Base-by-base conservation (phyloP, 1,140 invertebrate genomes). In the Panonychus citri region DNA sequence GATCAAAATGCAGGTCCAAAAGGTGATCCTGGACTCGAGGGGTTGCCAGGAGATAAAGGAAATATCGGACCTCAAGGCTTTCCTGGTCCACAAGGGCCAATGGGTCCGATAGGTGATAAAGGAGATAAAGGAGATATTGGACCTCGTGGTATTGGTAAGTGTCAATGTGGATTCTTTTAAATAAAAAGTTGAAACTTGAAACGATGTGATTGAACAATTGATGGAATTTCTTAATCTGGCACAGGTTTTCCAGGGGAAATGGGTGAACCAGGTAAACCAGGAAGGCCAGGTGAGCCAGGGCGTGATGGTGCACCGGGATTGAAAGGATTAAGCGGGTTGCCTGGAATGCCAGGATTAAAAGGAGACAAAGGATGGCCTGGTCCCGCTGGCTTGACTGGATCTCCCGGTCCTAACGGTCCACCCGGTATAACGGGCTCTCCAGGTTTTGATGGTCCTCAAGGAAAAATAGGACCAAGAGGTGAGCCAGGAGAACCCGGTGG, bases 211-310 rank as follows among this genome's bases (percentile, higher is more conserved):
- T n/a, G n/a, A 40, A 12, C 39, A 40, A 12, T 40, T 40, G n/a
- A 10, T 40, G n/a, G n/a, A 40, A 40, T 40, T 40, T n/a, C 10
- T 40, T 40, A 40, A 12, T 40, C 10, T 12, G n/a, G n/a, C n/a
- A n/a, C n/a, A n/a, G n/a, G 17, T 17, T 46, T 26, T 13, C 49
- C 28, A 2, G 25, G 25, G 1, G 3, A 7, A 19, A 4, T 4
- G 7, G 43, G 43, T 13, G 43, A 46, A 2, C 15, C n/a, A n/a
- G 43, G 43, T 7, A 21, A 46, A 21, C 43, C 21, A 8, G 66
- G 67, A 40, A 56, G 77, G 61, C 72, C 76, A 46, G 85, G 85
- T 21, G 75, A 78, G 28, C 73, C 73, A 28, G 85, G 85, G 26
- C 59, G 66, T 3, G 62, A 61, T 34, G 80, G 80, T 56, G 74